phyloP scores from a whole-genome alignment of 1,140 invertebrate species.

The Trichogramma pretiosum region DNA sequence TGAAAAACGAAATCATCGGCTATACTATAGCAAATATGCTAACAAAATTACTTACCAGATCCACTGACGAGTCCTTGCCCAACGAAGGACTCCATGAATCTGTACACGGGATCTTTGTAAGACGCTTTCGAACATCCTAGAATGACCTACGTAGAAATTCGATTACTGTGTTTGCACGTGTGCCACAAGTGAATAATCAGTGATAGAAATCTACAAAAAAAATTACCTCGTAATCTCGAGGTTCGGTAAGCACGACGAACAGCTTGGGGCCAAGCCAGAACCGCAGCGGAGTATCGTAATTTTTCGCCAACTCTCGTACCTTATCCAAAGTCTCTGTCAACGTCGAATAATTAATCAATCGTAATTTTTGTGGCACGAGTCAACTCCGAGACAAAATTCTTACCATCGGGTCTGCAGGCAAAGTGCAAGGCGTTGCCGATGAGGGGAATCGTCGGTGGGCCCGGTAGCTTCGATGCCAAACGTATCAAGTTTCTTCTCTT shows the following conservation, averaged over 20 bases:
- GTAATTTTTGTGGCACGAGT: not conserved
- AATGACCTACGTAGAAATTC: conserved; percentile 20
- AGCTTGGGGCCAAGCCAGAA: conserved; percentile 44
- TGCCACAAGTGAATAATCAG: too few species aligned
- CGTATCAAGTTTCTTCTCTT: conserved; percentile 6
- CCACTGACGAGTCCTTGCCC: conserved; percentile 38
- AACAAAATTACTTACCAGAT: too few species aligned
- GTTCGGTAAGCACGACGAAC: conserved; percentile 36
- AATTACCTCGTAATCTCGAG: conserved; percentile 40
- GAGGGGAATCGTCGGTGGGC: conserved; percentile 38
- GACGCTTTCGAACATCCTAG: conserved; percentile 31
- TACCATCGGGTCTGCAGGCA: conserved; percentile 22
- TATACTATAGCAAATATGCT: too few species aligned
- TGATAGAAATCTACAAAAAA: too few species aligned
- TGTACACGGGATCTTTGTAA: conserved; percentile 36
- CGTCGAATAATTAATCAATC: not conserved
- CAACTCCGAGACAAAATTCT: not conserved
- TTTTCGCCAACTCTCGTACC: not conserved
- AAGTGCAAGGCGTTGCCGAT: conserved; percentile 37
- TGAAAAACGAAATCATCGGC: too few species aligned
- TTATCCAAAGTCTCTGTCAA: conserved; percentile 1
- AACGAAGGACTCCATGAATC: conserved; percentile 34
- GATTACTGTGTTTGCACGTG: too few species aligned
- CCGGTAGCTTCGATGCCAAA: conserved; percentile 29
- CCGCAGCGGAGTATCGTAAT: conserved; percentile 33